phyloP scores from a whole-genome alignment of 2,113 vertebrate species.

The Dissostichus mawsoni region DNA sequence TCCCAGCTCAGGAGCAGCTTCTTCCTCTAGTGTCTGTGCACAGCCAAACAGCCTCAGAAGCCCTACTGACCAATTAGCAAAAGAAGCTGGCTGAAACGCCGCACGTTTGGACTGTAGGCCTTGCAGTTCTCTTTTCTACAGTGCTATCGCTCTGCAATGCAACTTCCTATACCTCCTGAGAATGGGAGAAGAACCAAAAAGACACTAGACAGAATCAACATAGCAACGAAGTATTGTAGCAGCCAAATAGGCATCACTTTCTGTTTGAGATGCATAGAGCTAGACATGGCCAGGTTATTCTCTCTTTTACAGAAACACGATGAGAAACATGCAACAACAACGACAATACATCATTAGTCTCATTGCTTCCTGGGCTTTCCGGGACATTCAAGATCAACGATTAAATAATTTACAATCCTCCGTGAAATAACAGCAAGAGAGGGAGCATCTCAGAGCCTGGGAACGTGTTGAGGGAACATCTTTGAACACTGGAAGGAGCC shows the following conservation, averaged over 20 bases:
- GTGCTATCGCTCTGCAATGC: constrained; percentile 63
- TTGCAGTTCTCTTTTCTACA: constrained; percentile 55
- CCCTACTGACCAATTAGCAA: constrained; percentile 52
- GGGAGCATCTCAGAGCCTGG: constrained; percentile 56
- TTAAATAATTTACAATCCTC: constrained; percentile 79
- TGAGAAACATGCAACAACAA: constrained; percentile 84
- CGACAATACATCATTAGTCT: constrained; percentile 81
- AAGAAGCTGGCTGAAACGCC: constrained; percentile 52
- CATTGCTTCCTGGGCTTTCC: constrained; percentile 76
- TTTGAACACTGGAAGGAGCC: constrained; percentile 60
- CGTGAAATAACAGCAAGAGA: constrained; percentile 53
- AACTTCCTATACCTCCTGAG: constrained; percentile 73
- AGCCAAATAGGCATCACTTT: constrained; percentile 77
- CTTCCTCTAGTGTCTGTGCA: constrained; percentile 72
- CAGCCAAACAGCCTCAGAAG: constrained; percentile 67
- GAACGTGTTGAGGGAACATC: constrained; percentile 44
- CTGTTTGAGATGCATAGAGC: constrained; percentile 80
- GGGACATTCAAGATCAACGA: constrained; percentile 78
- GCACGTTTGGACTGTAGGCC: constrained; percentile 57
- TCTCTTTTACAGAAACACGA: constrained; percentile 82
- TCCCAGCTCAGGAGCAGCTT: constrained; percentile 78
- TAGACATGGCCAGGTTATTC: constrained; percentile 76
- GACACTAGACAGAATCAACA: constrained; percentile 80
- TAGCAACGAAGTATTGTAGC: constrained; percentile 78
- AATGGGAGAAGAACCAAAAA: constrained; percentile 78